phyloP scores from a whole-genome alignment of 2,888 invertebrate species.

The Dyspetes luteomarginatus region DNA sequence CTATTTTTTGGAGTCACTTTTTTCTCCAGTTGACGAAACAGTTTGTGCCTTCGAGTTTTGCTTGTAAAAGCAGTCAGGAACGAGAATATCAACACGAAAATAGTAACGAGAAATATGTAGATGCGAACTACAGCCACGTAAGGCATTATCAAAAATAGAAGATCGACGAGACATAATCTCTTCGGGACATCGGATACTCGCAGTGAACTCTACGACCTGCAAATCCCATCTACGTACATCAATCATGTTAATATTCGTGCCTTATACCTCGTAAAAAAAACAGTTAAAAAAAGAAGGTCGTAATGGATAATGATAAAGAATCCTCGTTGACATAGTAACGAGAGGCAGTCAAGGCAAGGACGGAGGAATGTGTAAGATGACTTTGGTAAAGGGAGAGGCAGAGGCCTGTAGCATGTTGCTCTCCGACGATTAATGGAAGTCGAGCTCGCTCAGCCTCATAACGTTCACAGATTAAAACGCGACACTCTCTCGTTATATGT shows the following conservation, averaged over 20 bases:
- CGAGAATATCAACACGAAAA: no score
- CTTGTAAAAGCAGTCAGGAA: no score
- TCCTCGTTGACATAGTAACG: neutral
- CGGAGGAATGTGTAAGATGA: conserved; percentile 11
- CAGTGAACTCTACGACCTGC: neutral
- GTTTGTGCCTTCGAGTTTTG: no score
- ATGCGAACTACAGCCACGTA: neutral
- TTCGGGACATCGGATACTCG: neutral
- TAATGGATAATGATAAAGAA: neutral
- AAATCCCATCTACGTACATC: conserved; percentile 1
- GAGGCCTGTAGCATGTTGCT: neutral
- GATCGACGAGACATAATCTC: neutral
- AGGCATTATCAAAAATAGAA: neutral
- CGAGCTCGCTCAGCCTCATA: neutral
- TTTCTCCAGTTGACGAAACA: no score
- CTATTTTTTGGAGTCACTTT: no score
- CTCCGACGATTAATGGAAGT: conserved; percentile 15
- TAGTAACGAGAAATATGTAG: no score
- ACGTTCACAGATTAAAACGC: neutral
- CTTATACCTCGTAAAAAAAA: neutral
- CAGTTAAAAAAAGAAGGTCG: neutral
- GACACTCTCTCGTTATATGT: neutral
- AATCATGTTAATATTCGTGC: conserved; percentile 9
- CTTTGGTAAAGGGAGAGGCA: neutral
- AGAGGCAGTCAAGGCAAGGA: neutral